These are phyloP conservation scores for Cylas formicarius DNA, from an alignment of 1,140 invertebrate species.

Conservation along the genomic window DNA sequence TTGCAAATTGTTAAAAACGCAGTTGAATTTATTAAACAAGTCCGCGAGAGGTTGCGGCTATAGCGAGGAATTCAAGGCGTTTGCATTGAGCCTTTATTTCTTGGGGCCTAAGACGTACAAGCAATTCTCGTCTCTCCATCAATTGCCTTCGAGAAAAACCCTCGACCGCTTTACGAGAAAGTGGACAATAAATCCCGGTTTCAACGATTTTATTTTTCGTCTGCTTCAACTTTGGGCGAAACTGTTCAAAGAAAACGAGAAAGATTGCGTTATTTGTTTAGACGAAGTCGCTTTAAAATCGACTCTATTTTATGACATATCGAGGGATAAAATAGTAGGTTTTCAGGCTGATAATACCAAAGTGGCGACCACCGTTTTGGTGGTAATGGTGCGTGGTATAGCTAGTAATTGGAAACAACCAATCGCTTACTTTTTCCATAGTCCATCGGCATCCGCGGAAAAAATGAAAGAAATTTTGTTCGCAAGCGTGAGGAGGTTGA, in stretches of 20 bases:
- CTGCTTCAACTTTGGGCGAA: conserved; percentile 3
- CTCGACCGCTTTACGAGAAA: conserved; percentile 5
- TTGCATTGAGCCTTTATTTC: conserved; percentile 7
- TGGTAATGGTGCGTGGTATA: conserved; percentile 10
- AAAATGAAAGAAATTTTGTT: conserved; percentile 11
- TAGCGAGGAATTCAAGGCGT: conserved; percentile 5
- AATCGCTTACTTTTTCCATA: conserved; percentile 12
- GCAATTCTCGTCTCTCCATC: conserved; percentile 1
- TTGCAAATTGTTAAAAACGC: conserved; percentile 1
- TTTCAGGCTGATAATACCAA: conserved; percentile 5
- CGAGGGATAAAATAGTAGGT: conserved; percentile 8
- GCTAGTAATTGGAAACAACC: conserved; percentile 12
- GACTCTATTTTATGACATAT: conserved; percentile 5
- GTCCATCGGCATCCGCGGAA: conserved; percentile 4
- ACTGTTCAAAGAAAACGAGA: conserved; percentile 5
- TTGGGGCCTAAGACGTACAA: conserved; percentile 7
- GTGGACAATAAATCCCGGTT: conserved; percentile 10
- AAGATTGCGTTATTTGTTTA: conserved; percentile 5
- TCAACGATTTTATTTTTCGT: conserved; percentile 8
- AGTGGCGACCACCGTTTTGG: conserved; percentile 6
- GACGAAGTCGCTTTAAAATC: conserved; percentile 3
- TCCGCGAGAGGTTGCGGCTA: conserved; percentile 5
- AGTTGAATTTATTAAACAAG: conserved; percentile 4
- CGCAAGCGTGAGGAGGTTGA: conserved; percentile 9
- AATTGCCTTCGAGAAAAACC: conserved; percentile 2